phyloP scores from a whole-genome alignment of 2,888 invertebrate species.

The Morpho achilles region DNA sequence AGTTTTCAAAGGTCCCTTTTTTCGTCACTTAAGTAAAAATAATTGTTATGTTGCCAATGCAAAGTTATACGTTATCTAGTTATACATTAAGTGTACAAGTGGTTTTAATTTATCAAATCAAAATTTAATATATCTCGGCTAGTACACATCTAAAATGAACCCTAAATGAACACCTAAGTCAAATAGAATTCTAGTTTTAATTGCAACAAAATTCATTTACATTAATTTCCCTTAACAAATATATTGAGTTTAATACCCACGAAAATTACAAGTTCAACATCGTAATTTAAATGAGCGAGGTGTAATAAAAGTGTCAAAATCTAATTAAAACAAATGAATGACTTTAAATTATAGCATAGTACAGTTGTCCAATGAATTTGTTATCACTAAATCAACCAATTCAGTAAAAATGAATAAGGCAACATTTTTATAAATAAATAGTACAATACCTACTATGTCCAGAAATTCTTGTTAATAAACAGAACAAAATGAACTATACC shows the following conservation, averaged over 20 bases:
- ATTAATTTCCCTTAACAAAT: neutral
- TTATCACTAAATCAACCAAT: neutral
- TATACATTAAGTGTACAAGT: too few species aligned
- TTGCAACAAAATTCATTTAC: neutral
- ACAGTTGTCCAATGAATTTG: slow-evolving; percentile 2
- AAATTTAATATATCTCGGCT: too few species aligned
- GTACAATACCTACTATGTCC: slow-evolving; percentile 10
- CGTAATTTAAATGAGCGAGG: slow-evolving; percentile 6
- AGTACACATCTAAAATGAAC: too few species aligned
- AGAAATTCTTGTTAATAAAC: slow-evolving; percentile 18
- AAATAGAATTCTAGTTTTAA: neutral
- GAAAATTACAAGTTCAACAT: slow-evolving; percentile 11
- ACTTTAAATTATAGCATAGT: slow-evolving; percentile 10
- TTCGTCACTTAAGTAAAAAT: too few species aligned
- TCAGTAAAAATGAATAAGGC: neutral
- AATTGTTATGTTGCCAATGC: too few species aligned
- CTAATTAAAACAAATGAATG: slow-evolving; percentile 17
- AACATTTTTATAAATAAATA: neutral
- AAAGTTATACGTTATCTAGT: too few species aligned
- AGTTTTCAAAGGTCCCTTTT: too few species aligned
- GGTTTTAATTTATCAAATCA: too few species aligned
- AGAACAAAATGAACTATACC: slow-evolving; percentile 46
- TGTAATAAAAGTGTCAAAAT: slow-evolving; percentile 14
- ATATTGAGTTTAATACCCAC: neutral
- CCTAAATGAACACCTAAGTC: too few species aligned